A percentile compares a stretch with the other conserved stretches of the same genome.
phyloP scores from a whole-genome alignment of 2,113 vertebrate genomes.

The Micromys minutus region DNA sequence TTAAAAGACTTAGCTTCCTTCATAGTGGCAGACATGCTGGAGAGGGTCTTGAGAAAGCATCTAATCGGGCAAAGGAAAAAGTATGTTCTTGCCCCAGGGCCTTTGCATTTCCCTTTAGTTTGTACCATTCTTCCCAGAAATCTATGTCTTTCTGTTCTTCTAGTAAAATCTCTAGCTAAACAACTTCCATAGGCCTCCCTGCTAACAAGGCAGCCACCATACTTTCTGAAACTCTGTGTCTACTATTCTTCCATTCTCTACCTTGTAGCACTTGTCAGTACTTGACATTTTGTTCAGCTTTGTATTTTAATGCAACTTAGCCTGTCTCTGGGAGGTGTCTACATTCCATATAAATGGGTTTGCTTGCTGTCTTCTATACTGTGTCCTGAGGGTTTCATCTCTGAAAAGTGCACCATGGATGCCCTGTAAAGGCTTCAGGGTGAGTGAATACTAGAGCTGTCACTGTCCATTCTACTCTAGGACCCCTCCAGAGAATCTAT shows the following conservation, averaged over 20 bases:
- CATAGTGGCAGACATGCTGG: neutral
- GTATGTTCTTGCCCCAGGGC: neutral
- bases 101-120: neutral
- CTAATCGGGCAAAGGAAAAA: neutral
- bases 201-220: neutral
- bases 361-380: neutral
- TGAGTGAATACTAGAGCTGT: neutral
- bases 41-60: constrained; percentile 30
- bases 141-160: neutral
- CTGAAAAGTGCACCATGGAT: neutral
- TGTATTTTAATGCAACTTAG: neutral
- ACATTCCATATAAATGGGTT: neutral
- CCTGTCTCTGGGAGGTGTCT: neutral
- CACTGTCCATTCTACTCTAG: neutral
- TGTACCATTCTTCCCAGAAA: neutral
- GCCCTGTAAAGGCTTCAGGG: neutral
- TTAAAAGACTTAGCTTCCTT: neutral
- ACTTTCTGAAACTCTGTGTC: neutral
- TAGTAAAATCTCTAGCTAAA: neutral
- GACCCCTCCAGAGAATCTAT: neutral
- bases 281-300: neutral
- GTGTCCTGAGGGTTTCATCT: neutral
- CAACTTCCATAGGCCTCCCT: neutral
- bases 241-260: neutral
- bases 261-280: neutral